These are phyloP conservation scores for Andrena praecox DNA, from an alignment of 2,888 invertebrate genomes.

Conservation along the genomic window DNA sequence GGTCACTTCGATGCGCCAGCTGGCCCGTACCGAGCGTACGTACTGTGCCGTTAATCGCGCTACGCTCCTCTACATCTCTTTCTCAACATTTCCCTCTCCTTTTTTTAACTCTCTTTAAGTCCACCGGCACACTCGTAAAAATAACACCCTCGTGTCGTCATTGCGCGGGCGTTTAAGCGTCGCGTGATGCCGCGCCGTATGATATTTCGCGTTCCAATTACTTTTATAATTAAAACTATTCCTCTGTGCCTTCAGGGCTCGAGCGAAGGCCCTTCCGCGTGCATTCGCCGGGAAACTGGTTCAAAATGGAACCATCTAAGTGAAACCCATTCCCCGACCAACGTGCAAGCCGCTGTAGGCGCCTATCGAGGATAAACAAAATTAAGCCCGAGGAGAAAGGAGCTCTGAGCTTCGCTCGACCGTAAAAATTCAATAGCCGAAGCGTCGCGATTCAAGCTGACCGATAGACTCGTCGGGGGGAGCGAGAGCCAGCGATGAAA, in stretches of 20 bases:
- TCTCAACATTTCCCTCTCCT: background rate
- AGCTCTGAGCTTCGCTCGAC: too few relatives aligned
- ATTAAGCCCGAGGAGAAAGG: too few relatives aligned
- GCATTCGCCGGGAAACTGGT: background rate
- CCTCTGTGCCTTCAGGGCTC: background rate
- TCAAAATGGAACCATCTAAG: too few relatives aligned
- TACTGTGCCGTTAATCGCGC: constrained; percentile 49
- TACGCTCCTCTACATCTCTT: background rate
- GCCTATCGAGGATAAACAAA: too few relatives aligned
- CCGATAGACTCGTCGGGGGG: too few relatives aligned
- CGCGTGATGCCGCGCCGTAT: background rate
- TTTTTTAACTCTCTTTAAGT: constrained; percentile 25
- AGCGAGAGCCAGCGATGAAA: constrained; percentile 6
- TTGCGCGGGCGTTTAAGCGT: constrained; percentile 38
- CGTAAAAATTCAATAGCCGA: too few relatives aligned
- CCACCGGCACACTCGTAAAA: constrained; percentile 31
- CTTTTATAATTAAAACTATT: constrained; percentile 32
- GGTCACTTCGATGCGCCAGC: constrained; percentile 51
- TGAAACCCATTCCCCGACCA: too few relatives aligned
- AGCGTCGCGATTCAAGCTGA: too few relatives aligned
- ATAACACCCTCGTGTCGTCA: constrained; percentile 29
- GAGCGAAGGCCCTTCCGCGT: background rate
- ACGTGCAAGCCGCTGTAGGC: too few relatives aligned
- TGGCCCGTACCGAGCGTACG: constrained; percentile 36
- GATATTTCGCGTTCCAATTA: constrained; percentile 24